Conservation (phyloP, 1,140 invertebrate genomes). For the Hypsibius dujardini region DNA sequence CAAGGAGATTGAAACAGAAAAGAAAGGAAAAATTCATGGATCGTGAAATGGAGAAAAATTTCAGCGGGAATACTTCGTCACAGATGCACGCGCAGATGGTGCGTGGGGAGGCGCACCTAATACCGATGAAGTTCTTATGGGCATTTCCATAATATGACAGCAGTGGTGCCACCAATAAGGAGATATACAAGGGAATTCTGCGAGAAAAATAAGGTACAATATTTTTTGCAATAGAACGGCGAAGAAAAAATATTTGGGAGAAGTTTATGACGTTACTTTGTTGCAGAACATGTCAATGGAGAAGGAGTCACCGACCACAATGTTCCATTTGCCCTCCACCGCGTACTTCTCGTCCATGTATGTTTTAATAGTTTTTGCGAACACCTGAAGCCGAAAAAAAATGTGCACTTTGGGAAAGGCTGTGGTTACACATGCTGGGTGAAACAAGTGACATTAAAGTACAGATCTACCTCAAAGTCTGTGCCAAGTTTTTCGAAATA, state of each 20-base stretch:
- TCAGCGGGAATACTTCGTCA: too few relatives aligned
- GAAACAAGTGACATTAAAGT: background rate
- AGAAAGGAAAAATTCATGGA: too few relatives aligned
- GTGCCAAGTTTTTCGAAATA: background rate
- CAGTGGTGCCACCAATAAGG: background rate
- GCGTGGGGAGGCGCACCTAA: too few relatives aligned
- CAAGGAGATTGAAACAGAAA: too few relatives aligned
- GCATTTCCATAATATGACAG: constrained; percentile 11
- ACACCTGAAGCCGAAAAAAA: background rate
- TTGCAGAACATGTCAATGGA: constrained; percentile 7
- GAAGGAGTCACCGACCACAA: constrained; percentile 7
- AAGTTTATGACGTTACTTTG: background rate
- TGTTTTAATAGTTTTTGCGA: background rate
- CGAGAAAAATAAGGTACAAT: constrained; percentile 7
- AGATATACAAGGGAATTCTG: constrained; percentile 7
- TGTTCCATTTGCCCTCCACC: constrained; percentile 7
- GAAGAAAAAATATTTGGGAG: background rate
- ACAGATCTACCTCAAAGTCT: constrained; percentile 9
- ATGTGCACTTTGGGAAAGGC: background rate
- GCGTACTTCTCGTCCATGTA: constrained; percentile 17
- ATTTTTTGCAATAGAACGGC: background rate
- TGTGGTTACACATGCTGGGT: background rate
- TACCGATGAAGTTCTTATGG: too few relatives aligned
- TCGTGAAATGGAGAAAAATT: too few relatives aligned
- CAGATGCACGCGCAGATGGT: too few relatives aligned